Base-by-base conservation (phyloP, 2,888 invertebrate species). In the Operophtera brumata region DNA sequence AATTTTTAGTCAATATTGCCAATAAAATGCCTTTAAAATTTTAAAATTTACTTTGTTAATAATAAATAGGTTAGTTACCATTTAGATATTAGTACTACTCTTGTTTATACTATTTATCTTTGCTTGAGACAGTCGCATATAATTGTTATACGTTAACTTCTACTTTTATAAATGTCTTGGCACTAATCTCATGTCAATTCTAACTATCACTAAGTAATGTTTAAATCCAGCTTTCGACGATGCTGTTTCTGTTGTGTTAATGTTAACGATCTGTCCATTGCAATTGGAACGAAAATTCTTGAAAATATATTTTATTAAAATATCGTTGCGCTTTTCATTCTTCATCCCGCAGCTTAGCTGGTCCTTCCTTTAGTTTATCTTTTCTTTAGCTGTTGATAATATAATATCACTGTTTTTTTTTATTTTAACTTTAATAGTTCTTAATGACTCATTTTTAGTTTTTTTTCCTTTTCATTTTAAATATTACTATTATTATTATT, bases 241-340 rank as follows among this genome's bases (percentile, higher is more conserved):
- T 69, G 80, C 79, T 74, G 73, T 73, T 70, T 66, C 70, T 76
- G 75, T 78, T 73, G 73, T 78, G 68, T 77, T 73, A 72, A 78
- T 80, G 78, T 77, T 80, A 73, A 82, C 78, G 62, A 82, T 82
- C 82, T 87, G 86, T 90, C 86, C 86, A 84, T 86, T 82, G 81
- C 79, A 62, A 82, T 81, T 84, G 80, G 81, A 83, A 79, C 75
- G 66, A 81, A 66, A 82, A 78, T 84, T 83, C 80, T 82, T 68
- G 73, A 77, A 87, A 86, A 88, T 88, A 88, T 88, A 89, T 87
- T 84, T 86, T 83, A 78, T 69, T 77, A 80, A 84, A 85, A 84
- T 77, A 76, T 76, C 81, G 78, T 82, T 76, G 66, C 74, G 87
- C 86, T 87, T 90, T 90, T 89, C 81, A 89, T 89, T 89, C 73